phyloP scores from a whole-genome alignment of 2,797 vertebrate genomes.

The Scarus forsteni region DNA sequence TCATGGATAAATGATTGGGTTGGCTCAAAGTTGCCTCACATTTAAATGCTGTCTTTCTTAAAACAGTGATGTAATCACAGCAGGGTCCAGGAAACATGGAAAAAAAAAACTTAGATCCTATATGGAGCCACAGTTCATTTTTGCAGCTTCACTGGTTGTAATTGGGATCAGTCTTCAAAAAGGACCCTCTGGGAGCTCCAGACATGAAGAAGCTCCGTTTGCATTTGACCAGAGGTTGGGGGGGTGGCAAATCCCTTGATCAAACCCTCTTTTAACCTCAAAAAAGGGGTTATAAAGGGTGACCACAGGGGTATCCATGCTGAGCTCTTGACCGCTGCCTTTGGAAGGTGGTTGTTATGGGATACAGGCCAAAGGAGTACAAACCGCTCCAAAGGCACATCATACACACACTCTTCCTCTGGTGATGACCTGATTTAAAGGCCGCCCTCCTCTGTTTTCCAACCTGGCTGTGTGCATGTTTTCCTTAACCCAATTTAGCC shows the following conservation, averaged over 20 bases:
- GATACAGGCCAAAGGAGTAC: conserved; percentile 60
- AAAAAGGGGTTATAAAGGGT: conserved; percentile 61
- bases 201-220: conserved; percentile 55
- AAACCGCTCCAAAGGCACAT: conserved; percentile 69
- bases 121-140: conserved; percentile 27
- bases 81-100: conserved; percentile 14
- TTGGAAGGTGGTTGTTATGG: conserved; percentile 73
- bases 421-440: conserved; percentile 78
- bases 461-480: conserved; percentile 70
- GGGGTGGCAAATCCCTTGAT: conserved; percentile 65
- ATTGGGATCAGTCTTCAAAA: conserved; percentile 71
- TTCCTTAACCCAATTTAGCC: conserved; percentile 78
- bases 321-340: conserved; percentile 69
- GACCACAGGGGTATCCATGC: conserved; percentile 60
- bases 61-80: conserved; percentile 50
- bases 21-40: conserved; percentile 37
- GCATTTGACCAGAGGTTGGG: conserved; percentile 49
- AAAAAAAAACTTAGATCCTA: conserved; percentile 8
- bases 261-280: conserved; percentile 72
- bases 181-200: conserved; percentile 36
- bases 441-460: conserved; percentile 68
- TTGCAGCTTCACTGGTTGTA: conserved; percentile 52
- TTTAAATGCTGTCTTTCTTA: conserved; percentile 37
- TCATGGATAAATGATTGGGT: conserved; percentile 25
- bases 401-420: conserved; percentile 50